phyloP scores from a whole-genome alignment of 2,113 vertebrate species.

The Chamaea fasciata region DNA sequence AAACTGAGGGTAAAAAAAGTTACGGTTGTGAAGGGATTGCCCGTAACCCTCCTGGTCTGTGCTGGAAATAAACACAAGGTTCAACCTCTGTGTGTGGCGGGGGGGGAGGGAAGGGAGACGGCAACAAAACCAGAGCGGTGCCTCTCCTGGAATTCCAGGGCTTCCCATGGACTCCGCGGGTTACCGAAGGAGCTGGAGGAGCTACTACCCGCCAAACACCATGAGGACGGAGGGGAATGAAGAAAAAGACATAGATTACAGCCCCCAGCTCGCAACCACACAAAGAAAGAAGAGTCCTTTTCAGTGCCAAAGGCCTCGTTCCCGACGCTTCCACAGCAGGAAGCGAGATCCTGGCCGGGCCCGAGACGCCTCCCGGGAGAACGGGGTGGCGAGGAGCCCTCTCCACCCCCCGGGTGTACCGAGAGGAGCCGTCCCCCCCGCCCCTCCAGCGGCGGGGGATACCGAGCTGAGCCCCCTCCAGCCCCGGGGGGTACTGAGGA shows the following conservation, averaged over 20 bases:
- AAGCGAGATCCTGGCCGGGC: background rate
- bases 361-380: background rate
- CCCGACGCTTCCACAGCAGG: conserved; percentile 1
- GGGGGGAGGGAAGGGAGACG: background rate
- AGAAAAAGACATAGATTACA: background rate
- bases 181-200: background rate
- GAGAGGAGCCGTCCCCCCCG: background rate
- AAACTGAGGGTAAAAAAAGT: background rate
- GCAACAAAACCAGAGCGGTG: background rate
- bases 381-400: background rate
- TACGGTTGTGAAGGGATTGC: accelerated
- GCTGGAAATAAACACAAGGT: background rate
- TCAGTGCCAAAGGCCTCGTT: background rate
- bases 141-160: background rate
- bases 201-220: background rate
- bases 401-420: too few relatives aligned
- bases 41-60: background rate
- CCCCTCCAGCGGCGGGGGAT: too few relatives aligned
- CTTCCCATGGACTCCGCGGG: background rate
- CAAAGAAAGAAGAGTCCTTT: background rate
- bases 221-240: accelerated
- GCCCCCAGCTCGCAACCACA: background rate
- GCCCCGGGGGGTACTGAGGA: too few relatives aligned
- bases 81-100: background rate
- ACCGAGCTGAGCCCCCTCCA: background rate